A percentile compares a stretch with the other conserved stretches of the same genome.
These are phyloP conservation scores for Remorina albescens DNA, from an alignment of 2,797 vertebrate genomes.

Conservation along the genomic window DNA sequence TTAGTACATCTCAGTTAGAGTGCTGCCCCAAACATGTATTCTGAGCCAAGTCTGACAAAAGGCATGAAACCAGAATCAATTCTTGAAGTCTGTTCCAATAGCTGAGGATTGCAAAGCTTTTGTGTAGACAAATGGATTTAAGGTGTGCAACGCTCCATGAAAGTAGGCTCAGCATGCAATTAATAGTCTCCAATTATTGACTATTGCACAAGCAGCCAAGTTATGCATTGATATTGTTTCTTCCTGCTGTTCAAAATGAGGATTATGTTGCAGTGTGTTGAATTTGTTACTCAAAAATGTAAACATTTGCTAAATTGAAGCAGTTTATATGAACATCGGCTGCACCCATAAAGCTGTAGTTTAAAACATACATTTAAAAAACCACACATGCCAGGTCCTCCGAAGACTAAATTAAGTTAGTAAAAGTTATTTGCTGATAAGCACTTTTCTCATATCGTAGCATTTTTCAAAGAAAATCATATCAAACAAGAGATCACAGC, in stretches of 20 bases:
- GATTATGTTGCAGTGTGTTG: slow-evolving; percentile 7
- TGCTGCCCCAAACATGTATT: slow-evolving; percentile 30
- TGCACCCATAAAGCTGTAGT: not conserved
- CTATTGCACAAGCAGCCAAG: not conserved
- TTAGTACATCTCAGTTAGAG: slow-evolving; percentile 3
- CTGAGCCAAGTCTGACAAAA: slow-evolving; percentile 64
- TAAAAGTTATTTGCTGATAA: slow-evolving; percentile 7
- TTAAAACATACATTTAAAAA: not conserved
- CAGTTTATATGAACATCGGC: not conserved
- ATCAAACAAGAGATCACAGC: slow-evolving; percentile 2
- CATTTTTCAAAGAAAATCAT: not conserved
- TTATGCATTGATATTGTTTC: slow-evolving; percentile 11
- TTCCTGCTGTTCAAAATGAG: slow-evolving; percentile 19
- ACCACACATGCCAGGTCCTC: not conserved
- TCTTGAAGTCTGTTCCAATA: slow-evolving; percentile 51
- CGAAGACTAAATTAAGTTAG: slow-evolving; percentile 2
- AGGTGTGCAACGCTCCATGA: slow-evolving; percentile 43
- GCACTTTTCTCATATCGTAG: not conserved
- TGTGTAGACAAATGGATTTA: slow-evolving; percentile 52
- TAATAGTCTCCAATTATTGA: slow-evolving; percentile 34
- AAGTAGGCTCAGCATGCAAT: slow-evolving; percentile 26
- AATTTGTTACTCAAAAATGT: slow-evolving; percentile 17
- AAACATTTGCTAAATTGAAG: slow-evolving; percentile 15
- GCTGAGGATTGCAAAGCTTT: slow-evolving; percentile 39
- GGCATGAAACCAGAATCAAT: slow-evolving; percentile 65